Evolutionary conservation across 2,113 vertebrate species (phyloP).

Genomic region (Rostratula benghalensis): DNA sequence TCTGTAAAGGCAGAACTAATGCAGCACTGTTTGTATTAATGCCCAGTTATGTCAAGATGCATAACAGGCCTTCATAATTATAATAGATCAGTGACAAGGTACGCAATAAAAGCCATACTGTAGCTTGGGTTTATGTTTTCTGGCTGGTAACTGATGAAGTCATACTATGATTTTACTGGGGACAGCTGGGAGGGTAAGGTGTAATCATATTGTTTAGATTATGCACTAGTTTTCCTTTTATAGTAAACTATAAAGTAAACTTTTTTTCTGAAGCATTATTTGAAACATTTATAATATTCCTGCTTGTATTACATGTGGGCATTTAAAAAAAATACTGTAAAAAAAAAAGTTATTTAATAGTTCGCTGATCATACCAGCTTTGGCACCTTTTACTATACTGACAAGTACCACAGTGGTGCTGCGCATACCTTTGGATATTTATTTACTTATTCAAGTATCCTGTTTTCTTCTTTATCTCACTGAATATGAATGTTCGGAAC

Average conservation of each 20-base stretch:
- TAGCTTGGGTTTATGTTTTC: neutral
- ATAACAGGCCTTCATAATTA: conserved; percentile 7
- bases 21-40: conserved; percentile 1
- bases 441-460: neutral
- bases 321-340: neutral
- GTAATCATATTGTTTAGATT: conserved; percentile 34
- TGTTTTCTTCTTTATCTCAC: neutral
- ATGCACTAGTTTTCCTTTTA: neutral
- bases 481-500: neutral
- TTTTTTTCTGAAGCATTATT: neutral
- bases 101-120: neutral
- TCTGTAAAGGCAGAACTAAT: conserved; percentile 15
- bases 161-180: neutral
- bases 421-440: neutral
- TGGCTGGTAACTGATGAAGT: neutral
- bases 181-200: neutral
- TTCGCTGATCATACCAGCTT: neutral
- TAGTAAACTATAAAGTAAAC: neutral
- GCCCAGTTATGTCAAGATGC: neutral
- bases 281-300: neutral
- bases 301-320: neutral
- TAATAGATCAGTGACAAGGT: neutral
- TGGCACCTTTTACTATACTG: neutral
- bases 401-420: neutral
- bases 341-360: neutral